These are phyloP conservation scores for Laticauda colubrina DNA, from an alignment of 2,113 vertebrate species.

Conservation along the genomic window DNA sequence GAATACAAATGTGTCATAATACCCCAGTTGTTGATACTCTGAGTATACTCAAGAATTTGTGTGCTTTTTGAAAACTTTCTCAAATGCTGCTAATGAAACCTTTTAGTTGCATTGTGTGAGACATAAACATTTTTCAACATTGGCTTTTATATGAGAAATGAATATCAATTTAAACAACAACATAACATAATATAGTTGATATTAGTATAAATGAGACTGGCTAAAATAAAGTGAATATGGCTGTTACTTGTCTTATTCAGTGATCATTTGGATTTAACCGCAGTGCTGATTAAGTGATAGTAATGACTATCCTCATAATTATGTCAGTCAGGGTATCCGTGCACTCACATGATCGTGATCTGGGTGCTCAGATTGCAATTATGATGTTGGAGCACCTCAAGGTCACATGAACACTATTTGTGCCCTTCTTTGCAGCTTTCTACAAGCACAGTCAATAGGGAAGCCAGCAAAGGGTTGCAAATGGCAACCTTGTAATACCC, in stretches of 20 bases:
- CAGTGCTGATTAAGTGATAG: not conserved
- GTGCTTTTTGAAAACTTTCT: not conserved
- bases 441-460: not conserved
- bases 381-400: not conserved
- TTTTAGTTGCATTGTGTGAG: too few relatives aligned
- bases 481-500: not conserved
- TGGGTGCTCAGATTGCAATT: not conserved
- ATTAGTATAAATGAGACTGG: not conserved
- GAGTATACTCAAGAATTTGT: not conserved
- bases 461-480: not conserved
- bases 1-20: not conserved
- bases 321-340: not conserved
- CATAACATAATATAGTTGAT: not conserved
- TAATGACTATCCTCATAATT: not conserved
- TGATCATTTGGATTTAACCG: not conserved
- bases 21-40: not conserved
- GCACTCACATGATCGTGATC: not conserved
- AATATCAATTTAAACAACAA: not conserved
- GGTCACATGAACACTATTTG: not conserved
- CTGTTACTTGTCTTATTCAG: not conserved
- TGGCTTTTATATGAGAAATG: not conserved
- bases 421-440: not conserved
- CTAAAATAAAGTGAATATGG: not conserved
- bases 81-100: not conserved
- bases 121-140: not conserved